Percentiles rank a stretch among this genome's conserved stretches.
phyloP scores from a whole-genome alignment of 2,113 vertebrate species.

The Rhinolophus sinicus region DNA sequence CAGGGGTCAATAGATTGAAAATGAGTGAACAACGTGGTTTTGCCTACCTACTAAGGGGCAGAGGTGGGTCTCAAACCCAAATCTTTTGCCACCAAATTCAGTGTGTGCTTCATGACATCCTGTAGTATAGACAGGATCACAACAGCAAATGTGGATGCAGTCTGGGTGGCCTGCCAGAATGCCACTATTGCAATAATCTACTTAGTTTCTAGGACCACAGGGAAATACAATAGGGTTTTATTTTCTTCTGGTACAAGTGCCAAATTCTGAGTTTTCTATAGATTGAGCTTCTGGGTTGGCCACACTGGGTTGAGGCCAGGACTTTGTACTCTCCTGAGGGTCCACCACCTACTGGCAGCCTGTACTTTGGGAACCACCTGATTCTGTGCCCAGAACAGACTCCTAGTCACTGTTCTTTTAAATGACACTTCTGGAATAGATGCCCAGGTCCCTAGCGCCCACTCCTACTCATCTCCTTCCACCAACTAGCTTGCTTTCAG shows the following conservation, averaged over 20 bases:
- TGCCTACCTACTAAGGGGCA: not conserved
- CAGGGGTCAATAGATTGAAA: not conserved
- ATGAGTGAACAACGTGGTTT: not conserved
- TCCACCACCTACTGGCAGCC: not conserved
- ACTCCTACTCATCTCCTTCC: not conserved
- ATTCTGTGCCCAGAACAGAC: constrained; percentile 3
- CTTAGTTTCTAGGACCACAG: not conserved
- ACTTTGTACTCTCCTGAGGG: not conserved
- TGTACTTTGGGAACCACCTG: not conserved
- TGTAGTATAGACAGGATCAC: not conserved
- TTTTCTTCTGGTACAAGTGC: not conserved
- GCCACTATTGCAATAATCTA: not conserved
- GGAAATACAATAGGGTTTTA: not conserved
- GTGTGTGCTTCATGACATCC: not conserved
- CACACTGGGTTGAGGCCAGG: not conserved
- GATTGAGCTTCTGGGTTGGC: not conserved
- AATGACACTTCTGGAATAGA: not conserved
- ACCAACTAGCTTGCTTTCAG: not conserved
- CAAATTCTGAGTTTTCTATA: not conserved
- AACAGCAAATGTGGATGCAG: not conserved
- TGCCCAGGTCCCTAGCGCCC: not conserved
- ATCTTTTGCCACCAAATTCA: not conserved
- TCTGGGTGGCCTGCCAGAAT: not conserved
- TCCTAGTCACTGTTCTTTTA: not conserved
- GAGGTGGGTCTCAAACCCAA: not conserved